Conservation (phyloP, 2,888 invertebrate species). For the Eilema depressum region DNA sequence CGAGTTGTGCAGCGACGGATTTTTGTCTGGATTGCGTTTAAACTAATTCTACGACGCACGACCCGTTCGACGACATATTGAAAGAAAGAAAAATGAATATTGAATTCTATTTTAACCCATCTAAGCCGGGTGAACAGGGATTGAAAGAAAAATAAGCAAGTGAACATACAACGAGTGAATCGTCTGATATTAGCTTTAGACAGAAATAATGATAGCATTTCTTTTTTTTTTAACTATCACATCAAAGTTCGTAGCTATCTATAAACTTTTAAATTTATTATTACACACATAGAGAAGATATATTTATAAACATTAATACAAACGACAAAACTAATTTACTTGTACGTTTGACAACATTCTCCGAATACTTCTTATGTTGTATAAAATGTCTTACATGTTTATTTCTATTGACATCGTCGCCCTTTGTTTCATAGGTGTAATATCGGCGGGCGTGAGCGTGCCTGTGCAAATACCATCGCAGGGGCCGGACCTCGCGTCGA, state of each 20-base stretch:
- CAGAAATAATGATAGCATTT: not conserved
- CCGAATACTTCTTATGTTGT: conserved; percentile 17
- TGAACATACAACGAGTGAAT: too few species aligned
- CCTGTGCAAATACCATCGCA: conserved; percentile 97
- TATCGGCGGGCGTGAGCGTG: conserved; percentile 96
- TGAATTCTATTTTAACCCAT: too few species aligned
- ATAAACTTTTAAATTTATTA: not conserved
- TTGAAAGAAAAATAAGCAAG: too few species aligned
- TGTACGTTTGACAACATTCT: conserved; percentile 10
- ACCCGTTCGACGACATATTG: too few species aligned
- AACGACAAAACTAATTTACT: not conserved
- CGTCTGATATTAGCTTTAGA: not conserved
- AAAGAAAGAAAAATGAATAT: too few species aligned
- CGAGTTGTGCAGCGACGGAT: too few species aligned
- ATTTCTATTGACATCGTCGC: conserved; percentile 54
- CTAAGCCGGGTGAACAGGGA: too few species aligned
- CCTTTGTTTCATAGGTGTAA: conserved; percentile 90
- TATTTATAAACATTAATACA: not conserved
- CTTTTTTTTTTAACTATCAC: too few species aligned
- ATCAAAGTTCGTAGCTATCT: too few species aligned
- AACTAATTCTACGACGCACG: too few species aligned
- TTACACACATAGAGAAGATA: too few species aligned
- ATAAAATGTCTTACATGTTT: conserved; percentile 23
- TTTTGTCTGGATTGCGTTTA: too few species aligned
- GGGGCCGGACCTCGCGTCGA: conserved; percentile 91